Conservation (phyloP, 2,113 vertebrate genomes). For the Herpailurus yagouaroundi region DNA sequence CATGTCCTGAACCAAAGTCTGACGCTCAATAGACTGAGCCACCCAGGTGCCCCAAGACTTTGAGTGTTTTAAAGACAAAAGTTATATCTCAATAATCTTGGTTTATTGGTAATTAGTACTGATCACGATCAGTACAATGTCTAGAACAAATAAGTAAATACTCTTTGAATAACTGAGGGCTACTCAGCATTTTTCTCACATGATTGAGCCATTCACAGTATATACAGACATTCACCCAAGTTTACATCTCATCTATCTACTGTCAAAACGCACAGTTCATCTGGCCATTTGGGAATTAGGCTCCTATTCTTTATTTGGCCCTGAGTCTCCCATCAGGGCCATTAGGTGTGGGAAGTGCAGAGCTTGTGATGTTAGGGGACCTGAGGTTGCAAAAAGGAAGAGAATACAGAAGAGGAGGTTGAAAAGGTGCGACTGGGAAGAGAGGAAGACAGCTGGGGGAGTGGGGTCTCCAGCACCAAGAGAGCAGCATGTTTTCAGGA, state of each 20-base stretch:
- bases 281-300: not conserved
- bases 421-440: not conserved
- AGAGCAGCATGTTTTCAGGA: not conserved
- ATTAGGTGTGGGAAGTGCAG: not conserved
- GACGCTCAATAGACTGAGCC: too few relatives aligned
- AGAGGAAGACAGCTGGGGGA: not conserved
- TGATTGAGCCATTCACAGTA: not conserved
- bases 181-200: not conserved
- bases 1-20: too few relatives aligned
- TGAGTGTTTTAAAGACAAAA: not conserved
- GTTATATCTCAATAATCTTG: not conserved
- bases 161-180: not conserved
- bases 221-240: not conserved
- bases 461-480: not conserved
- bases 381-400: not conserved
- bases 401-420: not conserved
- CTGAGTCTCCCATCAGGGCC: not conserved
- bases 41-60: too few relatives aligned
- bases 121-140: not conserved
- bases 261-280: not conserved
- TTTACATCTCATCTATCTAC: not conserved
- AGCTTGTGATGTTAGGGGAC: not conserved
- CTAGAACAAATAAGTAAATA: not conserved
- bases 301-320: not conserved
- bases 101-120: not conserved